A percentile compares a stretch with the other conserved stretches of the same genome.
phyloP scores from a whole-genome alignment of 2,113 vertebrate genomes.

The Eudyptes chrysolophus region DNA sequence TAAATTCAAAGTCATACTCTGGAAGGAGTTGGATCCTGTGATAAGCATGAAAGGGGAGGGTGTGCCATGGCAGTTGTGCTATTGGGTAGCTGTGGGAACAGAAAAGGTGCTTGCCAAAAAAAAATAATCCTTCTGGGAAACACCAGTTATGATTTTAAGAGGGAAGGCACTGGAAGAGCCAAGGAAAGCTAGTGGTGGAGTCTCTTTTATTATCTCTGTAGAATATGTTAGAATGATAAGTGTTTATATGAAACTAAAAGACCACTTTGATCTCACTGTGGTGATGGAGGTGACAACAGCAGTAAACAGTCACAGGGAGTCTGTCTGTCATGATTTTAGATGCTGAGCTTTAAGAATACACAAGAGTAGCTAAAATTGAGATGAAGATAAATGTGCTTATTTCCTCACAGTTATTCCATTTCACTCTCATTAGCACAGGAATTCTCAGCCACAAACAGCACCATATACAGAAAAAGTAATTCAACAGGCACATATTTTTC shows the following conservation, averaged over 20 bases:
- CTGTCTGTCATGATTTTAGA: conserved; percentile 12
- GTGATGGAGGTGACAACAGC: background rate
- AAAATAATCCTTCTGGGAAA: background rate
- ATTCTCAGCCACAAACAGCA: background rate
- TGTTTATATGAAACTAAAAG: background rate
- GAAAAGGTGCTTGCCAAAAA: background rate
- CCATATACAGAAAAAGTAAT: background rate
- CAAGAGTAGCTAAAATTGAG: background rate
- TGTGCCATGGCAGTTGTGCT: background rate
- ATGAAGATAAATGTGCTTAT: background rate
- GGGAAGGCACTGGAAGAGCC: background rate
- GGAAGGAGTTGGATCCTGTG: background rate
- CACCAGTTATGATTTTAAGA: background rate
- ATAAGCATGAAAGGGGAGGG: background rate
- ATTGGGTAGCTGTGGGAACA: background rate
- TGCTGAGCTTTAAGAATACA: background rate
- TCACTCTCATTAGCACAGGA: background rate
- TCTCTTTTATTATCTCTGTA: background rate
- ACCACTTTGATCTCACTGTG: background rate
- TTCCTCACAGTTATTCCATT: background rate
- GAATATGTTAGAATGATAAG: background rate
- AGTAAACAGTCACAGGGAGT: background rate
- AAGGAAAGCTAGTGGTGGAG: background rate
- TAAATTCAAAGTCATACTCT: background rate
- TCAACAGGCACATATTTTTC: background rate